Evolutionary conservation across 2,888 invertebrate species (phyloP).

Genomic region (Calephelis perditalis): DNA sequence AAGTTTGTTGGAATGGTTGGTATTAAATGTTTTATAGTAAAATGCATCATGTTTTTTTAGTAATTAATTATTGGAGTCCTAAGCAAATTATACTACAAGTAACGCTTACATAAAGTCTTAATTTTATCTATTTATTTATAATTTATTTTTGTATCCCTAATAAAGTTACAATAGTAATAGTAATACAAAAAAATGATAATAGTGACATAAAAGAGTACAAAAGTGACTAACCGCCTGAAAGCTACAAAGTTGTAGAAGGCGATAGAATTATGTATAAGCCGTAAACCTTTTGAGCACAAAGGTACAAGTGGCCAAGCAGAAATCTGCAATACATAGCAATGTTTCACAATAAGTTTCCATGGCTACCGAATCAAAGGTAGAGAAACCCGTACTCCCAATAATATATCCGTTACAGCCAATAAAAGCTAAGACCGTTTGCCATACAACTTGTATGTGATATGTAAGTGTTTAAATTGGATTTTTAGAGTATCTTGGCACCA

Average conservation of each 20-base stretch:
- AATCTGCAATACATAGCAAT: constrained; percentile 27
- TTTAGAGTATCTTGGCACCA: constrained; percentile 37
- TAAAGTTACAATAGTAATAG: too few relatives aligned
- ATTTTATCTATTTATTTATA: too few relatives aligned
- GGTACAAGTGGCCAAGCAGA: constrained; percentile 29
- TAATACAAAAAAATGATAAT: too few relatives aligned
- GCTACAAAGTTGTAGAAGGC: not conserved
- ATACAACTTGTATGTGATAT: constrained; percentile 43
- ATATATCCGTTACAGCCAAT: constrained; percentile 55
- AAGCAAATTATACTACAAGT: too few relatives aligned
- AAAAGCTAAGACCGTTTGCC: constrained; percentile 54
- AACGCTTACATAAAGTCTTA: too few relatives aligned
- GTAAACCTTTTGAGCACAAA: constrained; percentile 32
- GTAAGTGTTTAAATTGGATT: constrained; percentile 45
- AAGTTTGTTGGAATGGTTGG: too few relatives aligned
- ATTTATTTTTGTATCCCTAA: too few relatives aligned
- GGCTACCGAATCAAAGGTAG: constrained; percentile 35
- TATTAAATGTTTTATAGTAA: too few relatives aligned
- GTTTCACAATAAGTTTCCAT: constrained; percentile 33
- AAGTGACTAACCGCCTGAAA: not conserved
- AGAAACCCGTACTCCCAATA: constrained; percentile 46
- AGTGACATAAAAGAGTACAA: not conserved
- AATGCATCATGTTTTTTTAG: too few relatives aligned
- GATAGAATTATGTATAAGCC: constrained; percentile 27
- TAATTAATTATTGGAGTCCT: too few relatives aligned